Percentiles rank a stretch among this genome's conserved stretches.
Evolutionary conservation across 2,113 vertebrate species (phyloP).

Genomic region (Zootoca vivipara): DNA sequence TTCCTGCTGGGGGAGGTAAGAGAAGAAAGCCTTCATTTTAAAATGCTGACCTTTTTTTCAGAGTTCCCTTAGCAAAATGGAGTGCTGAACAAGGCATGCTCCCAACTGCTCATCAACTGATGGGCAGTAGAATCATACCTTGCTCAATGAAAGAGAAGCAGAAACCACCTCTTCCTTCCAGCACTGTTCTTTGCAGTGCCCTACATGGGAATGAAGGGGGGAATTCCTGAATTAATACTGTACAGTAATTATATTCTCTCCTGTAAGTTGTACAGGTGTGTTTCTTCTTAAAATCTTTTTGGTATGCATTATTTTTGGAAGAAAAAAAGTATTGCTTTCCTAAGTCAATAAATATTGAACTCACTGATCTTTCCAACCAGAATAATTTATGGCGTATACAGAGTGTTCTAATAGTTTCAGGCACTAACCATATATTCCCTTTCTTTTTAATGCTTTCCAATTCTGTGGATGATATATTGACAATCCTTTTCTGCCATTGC

Average conservation of each 20-base stretch:
- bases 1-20: no score
- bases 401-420: slow-evolving; percentile 16
- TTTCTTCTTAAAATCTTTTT: background rate
- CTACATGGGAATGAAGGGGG: no score
- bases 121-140: no score
- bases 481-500: slow-evolving; percentile 39
- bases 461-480: slow-evolving; percentile 45
- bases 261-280: background rate
- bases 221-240: background rate
- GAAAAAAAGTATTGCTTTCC: background rate
- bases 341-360: background rate
- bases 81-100: no score
- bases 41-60: no score
- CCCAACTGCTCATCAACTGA: no score
- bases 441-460: slow-evolving; percentile 58
- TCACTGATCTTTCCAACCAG: background rate
- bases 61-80: no score
- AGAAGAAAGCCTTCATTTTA: no score
- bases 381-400: background rate
- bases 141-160: no score
- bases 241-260: background rate
- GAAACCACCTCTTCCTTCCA: no score
- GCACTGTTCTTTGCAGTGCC: no score
- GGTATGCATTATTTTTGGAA: background rate
- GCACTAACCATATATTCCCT: slow-evolving; percentile 54